These are phyloP conservation scores for Callionymus lyra DNA, from an alignment of 2,113 vertebrate genomes.

Conservation along the genomic window DNA sequence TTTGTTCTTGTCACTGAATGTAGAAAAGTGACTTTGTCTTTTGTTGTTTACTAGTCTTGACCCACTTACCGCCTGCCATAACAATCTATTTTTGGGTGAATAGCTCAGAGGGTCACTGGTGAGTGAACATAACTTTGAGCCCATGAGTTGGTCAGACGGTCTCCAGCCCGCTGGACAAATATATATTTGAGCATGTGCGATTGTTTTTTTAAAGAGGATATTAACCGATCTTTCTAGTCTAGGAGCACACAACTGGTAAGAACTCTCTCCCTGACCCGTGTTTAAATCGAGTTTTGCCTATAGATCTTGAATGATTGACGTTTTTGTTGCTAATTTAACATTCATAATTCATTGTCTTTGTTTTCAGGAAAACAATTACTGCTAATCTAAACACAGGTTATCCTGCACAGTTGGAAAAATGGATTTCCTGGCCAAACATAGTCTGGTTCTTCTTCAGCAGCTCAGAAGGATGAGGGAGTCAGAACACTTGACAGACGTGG, in stretches of 20 bases:
- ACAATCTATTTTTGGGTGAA: constrained; percentile 65
- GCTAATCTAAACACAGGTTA: too few species aligned
- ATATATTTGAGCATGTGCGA: constrained; percentile 28
- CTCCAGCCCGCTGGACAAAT: constrained; percentile 6
- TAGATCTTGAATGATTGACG: too few species aligned
- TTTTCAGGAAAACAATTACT: constrained; percentile 26
- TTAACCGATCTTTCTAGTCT: constrained; percentile 16
- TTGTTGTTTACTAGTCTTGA: constrained; percentile 13
- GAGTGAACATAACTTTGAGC: constrained; percentile 45
- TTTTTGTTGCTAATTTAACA: too few species aligned
- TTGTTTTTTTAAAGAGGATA: constrained; percentile 5
- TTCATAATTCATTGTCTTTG: constrained; percentile 3
- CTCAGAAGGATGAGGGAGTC: constrained; percentile 79
- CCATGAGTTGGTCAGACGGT: constrained; percentile 22
- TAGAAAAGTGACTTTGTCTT: too few species aligned
- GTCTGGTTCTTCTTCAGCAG: constrained; percentile 73
- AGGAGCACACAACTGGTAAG: constrained; percentile 34
- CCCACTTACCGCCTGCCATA: constrained; percentile 42
- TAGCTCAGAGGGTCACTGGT: constrained; percentile 45
- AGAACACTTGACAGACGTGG: constrained; percentile 79
- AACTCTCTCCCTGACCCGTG: too few species aligned
- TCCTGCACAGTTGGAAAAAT: constrained; percentile 46
- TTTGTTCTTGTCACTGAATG: not conserved
- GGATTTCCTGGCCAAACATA: constrained; percentile 73
- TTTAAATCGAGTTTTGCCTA: too few species aligned